Percentiles rank a stretch among this genome's conserved stretches.
These are phyloP conservation scores for Drosophila tripunctata DNA, from an alignment of 2,888 invertebrate genomes.

Conservation along the genomic window DNA sequence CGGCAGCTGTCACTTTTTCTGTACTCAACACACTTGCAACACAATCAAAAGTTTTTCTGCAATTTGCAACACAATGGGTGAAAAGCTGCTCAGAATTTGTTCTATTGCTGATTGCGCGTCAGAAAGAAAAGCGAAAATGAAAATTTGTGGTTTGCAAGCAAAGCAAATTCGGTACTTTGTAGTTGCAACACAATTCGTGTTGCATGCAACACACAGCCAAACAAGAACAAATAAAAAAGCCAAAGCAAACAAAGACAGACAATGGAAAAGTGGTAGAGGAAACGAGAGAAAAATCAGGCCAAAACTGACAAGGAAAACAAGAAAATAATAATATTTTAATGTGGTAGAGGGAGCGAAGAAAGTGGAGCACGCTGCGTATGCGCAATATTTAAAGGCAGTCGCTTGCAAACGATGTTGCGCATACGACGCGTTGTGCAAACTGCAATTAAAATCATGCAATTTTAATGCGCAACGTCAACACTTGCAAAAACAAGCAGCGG, in stretches of 20 bases:
- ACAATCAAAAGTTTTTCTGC: constrained; percentile 12
- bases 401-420: constrained; percentile 49
- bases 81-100: constrained; percentile 9
- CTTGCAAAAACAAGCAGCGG: constrained; percentile 74
- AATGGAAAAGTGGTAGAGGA: constrained; percentile 15
- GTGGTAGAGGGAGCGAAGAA: neutral
- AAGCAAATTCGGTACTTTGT: constrained; percentile 21
- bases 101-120: constrained; percentile 10
- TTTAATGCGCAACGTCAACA: constrained; percentile 77
- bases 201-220: constrained; percentile 11
- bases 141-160: constrained; percentile 34
- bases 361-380: constrained; percentile 57
- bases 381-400: constrained; percentile 66
- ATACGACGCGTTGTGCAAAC: constrained; percentile 57
- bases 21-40: neutral
- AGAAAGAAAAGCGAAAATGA: constrained; percentile 13
- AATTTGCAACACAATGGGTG: constrained; percentile 18
- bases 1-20: constrained; percentile 6
- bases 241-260: constrained; percentile 26
- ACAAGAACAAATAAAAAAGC: constrained; percentile 30
- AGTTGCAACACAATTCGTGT: constrained; percentile 1
- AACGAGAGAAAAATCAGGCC: constrained; percentile 4
- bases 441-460: constrained; percentile 82
- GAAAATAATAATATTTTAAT: constrained; percentile 56
- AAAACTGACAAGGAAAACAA: constrained; percentile 31